phyloP scores from a whole-genome alignment of 2,797 vertebrate species.

The Scolopax bukidnonensis region DNA sequence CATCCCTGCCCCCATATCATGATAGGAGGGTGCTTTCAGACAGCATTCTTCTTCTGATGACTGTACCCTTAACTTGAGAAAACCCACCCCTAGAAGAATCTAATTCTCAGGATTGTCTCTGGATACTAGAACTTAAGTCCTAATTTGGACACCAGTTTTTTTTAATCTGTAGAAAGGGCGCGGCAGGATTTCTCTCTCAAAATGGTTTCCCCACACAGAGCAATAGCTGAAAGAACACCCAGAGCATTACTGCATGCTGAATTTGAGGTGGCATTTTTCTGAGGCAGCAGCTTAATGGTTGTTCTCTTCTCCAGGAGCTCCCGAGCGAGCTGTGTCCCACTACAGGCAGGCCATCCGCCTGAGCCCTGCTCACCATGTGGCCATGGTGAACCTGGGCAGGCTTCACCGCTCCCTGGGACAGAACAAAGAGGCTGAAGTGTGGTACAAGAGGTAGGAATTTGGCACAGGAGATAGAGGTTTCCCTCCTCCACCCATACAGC shows the following conservation, averaged over 20 bases:
- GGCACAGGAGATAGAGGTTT: not conserved
- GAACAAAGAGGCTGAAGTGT: slow-evolving; percentile 89
- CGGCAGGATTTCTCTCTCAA: not conserved
- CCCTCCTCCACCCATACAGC: not conserved
- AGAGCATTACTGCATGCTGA: not conserved
- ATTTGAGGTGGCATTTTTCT: not conserved
- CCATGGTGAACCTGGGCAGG: slow-evolving; percentile 96
- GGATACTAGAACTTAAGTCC: not conserved
- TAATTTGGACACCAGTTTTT: not conserved
- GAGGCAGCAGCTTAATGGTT: not conserved
- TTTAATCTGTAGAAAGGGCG: not conserved
- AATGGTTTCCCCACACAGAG: not conserved
- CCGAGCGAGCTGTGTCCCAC: slow-evolving; percentile 84
- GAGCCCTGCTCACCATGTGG: slow-evolving; percentile 91
- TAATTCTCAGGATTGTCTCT: accelerated
- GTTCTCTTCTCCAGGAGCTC: slow-evolving; percentile 79
- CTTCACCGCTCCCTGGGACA: slow-evolving; percentile 90
- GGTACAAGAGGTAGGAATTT: slow-evolving; percentile 90
- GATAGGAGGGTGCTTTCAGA: not conserved
- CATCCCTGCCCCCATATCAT: not conserved
- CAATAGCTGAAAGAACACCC: not conserved
- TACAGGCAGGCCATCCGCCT: slow-evolving; percentile 90
- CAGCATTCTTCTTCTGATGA: not conserved
- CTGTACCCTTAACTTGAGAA: not conserved
- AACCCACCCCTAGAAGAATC: not conserved